Base-by-base conservation (phyloP, 1,140 invertebrate species). In the Sogatella furcifera region DNA sequence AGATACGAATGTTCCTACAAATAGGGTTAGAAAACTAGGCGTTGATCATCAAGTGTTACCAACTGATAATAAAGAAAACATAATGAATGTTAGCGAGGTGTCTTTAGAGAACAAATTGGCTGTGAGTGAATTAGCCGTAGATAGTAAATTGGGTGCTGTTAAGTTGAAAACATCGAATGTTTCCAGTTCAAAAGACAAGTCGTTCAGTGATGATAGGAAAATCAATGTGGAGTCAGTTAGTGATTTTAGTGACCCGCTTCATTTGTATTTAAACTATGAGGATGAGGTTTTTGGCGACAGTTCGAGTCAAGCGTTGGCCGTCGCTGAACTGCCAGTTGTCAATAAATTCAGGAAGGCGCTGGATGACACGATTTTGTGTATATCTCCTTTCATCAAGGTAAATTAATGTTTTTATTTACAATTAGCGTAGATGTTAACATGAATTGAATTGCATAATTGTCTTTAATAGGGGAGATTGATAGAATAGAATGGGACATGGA, bases 201-300 rank as follows among this genome's bases (percentile, higher is more conserved):
- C 58, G 21, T n/a, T 60, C 13, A 60, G 46, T 38, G 58, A 60
- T 24, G 58, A 60, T 17, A 19, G 58, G 28, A 52, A 52, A 22
- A 60, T 60, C 13, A 60, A 60, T 41, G 58, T 60, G 8, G 78
- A 83, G 66, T 79, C 77, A 15, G 77, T 83, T 0, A 74, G 76
- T 5, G 87, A 90, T 67, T 82, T 83, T 60, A 89, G 86, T 63
- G 89, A 93, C 77, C 90, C 90, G 0, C 72, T 93, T 21, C 83
- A 87, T 41, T 78, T 80, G 3, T 84, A 83, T 59, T 69, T 83
- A 22, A 80, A 81, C 10, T 73, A 73, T n/a, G 76, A 79, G 6
- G 80, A 82, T n/a, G 78, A 80, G 57, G 75, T 77, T 8, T 75
- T 62, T 49, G 74, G 54, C 69, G 71, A 5, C 71, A 70, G 58